Evolutionary conservation across 2,113 vertebrate species (phyloP).

Genomic region (Lamprotornis superbus): DNA sequence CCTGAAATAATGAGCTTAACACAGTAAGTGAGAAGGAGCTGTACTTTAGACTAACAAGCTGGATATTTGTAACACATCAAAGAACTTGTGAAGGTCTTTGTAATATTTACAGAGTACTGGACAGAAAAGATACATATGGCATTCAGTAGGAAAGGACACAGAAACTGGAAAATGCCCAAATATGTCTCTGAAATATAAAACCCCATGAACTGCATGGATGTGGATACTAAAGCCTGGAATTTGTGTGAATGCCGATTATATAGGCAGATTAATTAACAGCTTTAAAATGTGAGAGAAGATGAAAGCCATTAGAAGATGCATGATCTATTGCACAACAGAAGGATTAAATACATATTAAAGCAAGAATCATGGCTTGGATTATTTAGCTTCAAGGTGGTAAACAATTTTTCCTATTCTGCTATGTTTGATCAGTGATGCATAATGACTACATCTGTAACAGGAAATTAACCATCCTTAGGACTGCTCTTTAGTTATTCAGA

Average conservation of each 20-base stretch:
- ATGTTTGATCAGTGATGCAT: background rate
- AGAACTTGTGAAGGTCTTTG: background rate
- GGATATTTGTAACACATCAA: background rate
- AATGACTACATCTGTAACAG: background rate
- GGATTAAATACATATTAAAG: background rate
- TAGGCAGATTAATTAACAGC: background rate
- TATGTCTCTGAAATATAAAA: background rate
- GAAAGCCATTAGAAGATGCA: background rate
- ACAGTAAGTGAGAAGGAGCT: background rate
- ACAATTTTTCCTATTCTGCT: background rate
- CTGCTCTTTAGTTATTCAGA: background rate
- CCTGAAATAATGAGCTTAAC: conserved; percentile 10
- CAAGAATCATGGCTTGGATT: background rate
- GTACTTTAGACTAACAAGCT: background rate
- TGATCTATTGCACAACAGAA: background rate
- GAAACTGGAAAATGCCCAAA: background rate
- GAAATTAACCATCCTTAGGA: background rate
- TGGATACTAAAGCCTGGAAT: background rate
- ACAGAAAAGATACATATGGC: background rate
- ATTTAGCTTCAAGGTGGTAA: background rate
- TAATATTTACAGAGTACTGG: background rate
- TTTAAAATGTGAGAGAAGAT: background rate
- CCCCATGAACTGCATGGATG: background rate
- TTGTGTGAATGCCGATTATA: background rate
- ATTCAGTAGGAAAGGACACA: background rate